Conservation (phyloP, 2,888 invertebrate genomes). For the Eilema sororculum region DNA sequence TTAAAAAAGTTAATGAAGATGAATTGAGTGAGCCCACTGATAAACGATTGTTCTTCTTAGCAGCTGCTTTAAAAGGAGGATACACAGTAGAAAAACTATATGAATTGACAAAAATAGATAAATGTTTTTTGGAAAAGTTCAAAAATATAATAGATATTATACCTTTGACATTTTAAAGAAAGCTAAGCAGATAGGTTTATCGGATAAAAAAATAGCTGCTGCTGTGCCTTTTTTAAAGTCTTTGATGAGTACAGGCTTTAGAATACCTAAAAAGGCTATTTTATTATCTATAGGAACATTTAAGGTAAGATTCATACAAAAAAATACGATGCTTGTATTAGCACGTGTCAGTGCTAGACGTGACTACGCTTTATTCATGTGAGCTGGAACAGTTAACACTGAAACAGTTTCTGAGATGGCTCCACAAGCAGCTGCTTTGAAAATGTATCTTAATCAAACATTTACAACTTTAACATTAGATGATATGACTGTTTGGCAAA, state of each 20-base stretch:
- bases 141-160: constrained; percentile 95
- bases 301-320: constrained; percentile 89
- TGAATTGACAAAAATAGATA: constrained; percentile 97
- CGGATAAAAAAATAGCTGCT: constrained; percentile 97
- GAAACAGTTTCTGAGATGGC: constrained; percentile 91
- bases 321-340: constrained; percentile 59
- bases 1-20: constrained; percentile 92
- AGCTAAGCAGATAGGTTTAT: constrained; percentile 98
- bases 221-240: constrained; percentile 98
- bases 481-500: constrained; percentile 96
- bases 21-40: constrained; percentile 98
- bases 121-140: constrained; percentile 98
- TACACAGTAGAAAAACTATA: constrained; percentile 95
- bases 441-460: constrained; percentile 99
- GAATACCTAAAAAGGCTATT: constrained; percentile 97
- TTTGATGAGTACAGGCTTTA: constrained; percentile 98
- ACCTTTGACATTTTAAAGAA: constrained; percentile 88
- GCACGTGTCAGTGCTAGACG: constrained; percentile 95
- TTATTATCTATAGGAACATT: constrained; percentile 98
- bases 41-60: constrained; percentile 98
- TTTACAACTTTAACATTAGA: constrained; percentile 96
- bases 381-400: constrained; percentile 95
- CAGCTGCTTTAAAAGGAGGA: constrained; percentile 95
- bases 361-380: constrained; percentile 97
- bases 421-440: constrained; percentile 93